phyloP scores from a whole-genome alignment of 2,113 vertebrate genomes.

The Dolichotis patagonum region DNA sequence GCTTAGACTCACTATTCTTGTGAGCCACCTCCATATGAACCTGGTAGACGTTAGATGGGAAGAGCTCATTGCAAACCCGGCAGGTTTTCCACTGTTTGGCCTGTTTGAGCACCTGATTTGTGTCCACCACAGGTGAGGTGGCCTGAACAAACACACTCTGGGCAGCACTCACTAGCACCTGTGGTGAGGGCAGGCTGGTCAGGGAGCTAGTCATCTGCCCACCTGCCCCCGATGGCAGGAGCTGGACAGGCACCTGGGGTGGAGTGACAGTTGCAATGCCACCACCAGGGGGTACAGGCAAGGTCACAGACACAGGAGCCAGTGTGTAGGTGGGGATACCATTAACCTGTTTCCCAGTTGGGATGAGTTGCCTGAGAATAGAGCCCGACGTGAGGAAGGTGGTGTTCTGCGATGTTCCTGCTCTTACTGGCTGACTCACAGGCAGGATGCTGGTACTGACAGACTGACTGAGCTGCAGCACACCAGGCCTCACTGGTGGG shows the following conservation, averaged over 20 bases:
- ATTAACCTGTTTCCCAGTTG: slow-evolving; percentile 95
- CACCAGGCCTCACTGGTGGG: slow-evolving; percentile 85
- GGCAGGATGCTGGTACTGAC: slow-evolving; percentile 85
- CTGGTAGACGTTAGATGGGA: slow-evolving; percentile 95
- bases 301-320: slow-evolving; percentile 92
- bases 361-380: slow-evolving; percentile 94
- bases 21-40: slow-evolving; percentile 95
- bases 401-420: slow-evolving; percentile 84
- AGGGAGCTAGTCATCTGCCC: slow-evolving; percentile 81
- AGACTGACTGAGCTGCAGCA: slow-evolving; percentile 88
- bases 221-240: slow-evolving; percentile 85
- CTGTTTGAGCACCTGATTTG: slow-evolving; percentile 83
- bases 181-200: slow-evolving; percentile 84
- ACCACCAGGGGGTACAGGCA: slow-evolving; percentile 85
- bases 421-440: slow-evolving; percentile 82
- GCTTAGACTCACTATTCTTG: slow-evolving; percentile 84
- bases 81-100: slow-evolving; percentile 98
- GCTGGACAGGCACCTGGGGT: slow-evolving; percentile 85
- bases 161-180: slow-evolving; percentile 74
- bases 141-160: slow-evolving; percentile 67
- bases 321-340: slow-evolving; percentile 97
- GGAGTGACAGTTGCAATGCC: slow-evolving; percentile 82
- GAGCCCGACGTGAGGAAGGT: slow-evolving; percentile 93
- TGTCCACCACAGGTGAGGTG: slow-evolving; percentile 10
- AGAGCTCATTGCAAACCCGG: slow-evolving; percentile 96